A percentile compares a stretch with the other conserved stretches of the same genome.
phyloP scores from a whole-genome alignment of 2,888 invertebrate genomes.

The Perdita meconis region DNA sequence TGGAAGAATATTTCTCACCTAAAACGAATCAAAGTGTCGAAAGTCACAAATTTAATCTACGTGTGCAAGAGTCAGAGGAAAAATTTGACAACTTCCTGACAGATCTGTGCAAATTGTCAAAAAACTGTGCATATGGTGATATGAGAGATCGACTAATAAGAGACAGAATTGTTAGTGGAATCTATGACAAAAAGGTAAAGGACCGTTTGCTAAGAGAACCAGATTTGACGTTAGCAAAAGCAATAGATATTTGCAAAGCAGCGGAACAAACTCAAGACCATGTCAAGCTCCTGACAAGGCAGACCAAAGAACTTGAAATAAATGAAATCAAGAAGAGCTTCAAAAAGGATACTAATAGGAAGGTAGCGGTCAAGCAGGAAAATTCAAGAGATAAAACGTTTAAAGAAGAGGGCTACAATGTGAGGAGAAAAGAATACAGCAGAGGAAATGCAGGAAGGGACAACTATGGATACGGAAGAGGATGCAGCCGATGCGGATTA shows the following conservation, averaged over 20 bases:
- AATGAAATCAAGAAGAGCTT: neutral
- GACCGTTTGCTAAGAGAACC: neutral
- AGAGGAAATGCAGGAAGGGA: neutral
- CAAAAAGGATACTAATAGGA: no score
- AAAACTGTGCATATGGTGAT: neutral
- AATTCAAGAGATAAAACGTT: no score
- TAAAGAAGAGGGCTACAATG: neutral
- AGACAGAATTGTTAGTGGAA: neutral
- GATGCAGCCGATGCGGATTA: neutral
- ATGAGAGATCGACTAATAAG: neutral
- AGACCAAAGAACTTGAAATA: neutral
- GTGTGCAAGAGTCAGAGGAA: neutral
- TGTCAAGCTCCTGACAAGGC: neutral
- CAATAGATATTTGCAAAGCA: neutral
- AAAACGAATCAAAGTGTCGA: constrained; percentile 3
- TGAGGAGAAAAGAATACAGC: no score
- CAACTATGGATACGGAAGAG: no score
- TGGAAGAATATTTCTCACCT: neutral
- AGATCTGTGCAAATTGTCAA: neutral
- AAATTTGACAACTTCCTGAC: constrained; percentile 1
- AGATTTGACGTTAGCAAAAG: neutral
- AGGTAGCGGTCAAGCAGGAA: no score
- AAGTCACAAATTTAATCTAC: neutral
- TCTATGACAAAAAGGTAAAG: neutral
- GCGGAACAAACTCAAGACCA: constrained; percentile 1